Conservation (phyloP, 2,113 vertebrate genomes). For the Zosterops pallidus region DNA sequence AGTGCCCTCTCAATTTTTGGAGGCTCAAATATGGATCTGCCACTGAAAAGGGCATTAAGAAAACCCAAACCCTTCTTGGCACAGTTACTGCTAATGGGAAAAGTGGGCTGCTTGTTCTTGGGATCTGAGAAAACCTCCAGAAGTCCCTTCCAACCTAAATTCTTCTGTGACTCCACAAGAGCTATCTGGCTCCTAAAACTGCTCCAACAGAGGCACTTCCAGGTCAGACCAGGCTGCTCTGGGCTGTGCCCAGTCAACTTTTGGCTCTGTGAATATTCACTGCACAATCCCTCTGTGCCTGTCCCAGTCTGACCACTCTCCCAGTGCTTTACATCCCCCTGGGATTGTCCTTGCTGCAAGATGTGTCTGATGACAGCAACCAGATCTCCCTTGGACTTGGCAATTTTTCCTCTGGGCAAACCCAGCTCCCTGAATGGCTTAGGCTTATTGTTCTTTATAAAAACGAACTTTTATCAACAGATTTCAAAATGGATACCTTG, state of each 20-base stretch:
- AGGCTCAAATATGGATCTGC: not conserved
- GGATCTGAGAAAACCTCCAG: not conserved
- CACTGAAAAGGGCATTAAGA: not conserved
- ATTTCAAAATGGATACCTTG: slow-evolving; percentile 79
- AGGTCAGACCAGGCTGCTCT: not conserved
- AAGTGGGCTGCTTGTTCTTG: not conserved
- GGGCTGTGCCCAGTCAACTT: not conserved
- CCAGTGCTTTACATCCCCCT: not conserved
- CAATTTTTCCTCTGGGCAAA: not conserved
- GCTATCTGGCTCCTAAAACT: not conserved
- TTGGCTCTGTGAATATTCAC: not conserved
- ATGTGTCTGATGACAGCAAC: not conserved
- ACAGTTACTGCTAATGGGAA: not conserved
- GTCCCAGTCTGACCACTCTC: not conserved
- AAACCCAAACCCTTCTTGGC: not conserved
- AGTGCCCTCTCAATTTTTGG: not conserved
- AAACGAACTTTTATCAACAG: not conserved
- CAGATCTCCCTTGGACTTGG: not conserved
- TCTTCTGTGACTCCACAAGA: not conserved
- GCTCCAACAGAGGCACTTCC: not conserved
- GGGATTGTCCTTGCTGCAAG: not conserved
- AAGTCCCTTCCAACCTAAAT: not conserved
- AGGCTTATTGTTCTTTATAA: not conserved
- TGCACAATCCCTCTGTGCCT: not conserved
- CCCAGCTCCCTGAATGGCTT: not conserved